These are phyloP conservation scores for Zosterops hypoxanthus DNA, from an alignment of 2,113 vertebrate genomes.

Conservation along the genomic window DNA sequence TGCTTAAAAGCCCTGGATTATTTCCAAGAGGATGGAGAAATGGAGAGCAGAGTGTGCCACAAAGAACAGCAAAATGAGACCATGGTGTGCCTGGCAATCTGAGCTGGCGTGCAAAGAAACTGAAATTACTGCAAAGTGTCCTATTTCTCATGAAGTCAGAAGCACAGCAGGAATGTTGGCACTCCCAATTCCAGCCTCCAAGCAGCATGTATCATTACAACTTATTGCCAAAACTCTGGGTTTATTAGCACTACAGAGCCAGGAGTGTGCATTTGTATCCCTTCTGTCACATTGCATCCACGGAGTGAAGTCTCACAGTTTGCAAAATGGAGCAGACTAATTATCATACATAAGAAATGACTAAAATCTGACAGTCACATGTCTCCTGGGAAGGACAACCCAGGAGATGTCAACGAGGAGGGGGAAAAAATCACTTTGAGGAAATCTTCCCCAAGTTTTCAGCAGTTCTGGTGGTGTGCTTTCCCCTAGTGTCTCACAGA, in stretches of 20 bases:
- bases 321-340: not conserved
- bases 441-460: not conserved
- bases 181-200: not conserved
- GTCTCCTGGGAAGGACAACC: not conserved
- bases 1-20: not conserved
- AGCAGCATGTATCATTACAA: not conserved
- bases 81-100: not conserved
- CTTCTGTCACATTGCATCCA: not conserved
- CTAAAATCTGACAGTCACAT: not conserved
- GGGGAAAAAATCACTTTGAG: not conserved
- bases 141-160: slow-evolving; percentile 28
- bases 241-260: not conserved
- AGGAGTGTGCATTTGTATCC: not conserved
- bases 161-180: slow-evolving; percentile 2
- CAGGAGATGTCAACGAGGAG: not conserved
- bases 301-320: not conserved
- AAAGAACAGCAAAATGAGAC: not conserved
- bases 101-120: not conserved
- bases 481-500: accelerated
- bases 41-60: not conserved
- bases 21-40: not conserved
- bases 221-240: not conserved
- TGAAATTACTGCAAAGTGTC: slow-evolving; percentile 31
- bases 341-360: not conserved
- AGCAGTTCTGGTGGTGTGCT: not conserved